Percentiles rank a stretch among this genome's conserved stretches.
These are phyloP conservation scores for Marasmarcha lunaedactyla DNA, from an alignment of 2,888 invertebrate species.

Conservation along the genomic window DNA sequence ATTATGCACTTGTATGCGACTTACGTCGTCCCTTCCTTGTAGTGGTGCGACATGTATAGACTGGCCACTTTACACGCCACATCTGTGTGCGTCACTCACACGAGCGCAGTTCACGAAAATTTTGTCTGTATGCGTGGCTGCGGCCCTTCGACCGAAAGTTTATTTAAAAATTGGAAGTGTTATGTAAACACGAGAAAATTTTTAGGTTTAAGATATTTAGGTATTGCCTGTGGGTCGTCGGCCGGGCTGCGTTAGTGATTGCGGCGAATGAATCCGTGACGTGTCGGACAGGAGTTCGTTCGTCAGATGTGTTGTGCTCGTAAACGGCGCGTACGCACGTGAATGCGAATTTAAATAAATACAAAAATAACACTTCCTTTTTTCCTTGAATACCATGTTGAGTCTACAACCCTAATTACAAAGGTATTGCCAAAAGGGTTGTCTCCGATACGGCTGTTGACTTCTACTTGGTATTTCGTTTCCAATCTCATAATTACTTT, in stretches of 20 bases:
- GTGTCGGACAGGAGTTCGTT: constrained; percentile 30
- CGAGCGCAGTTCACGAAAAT: constrained; percentile 42
- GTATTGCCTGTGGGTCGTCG: constrained; percentile 54
- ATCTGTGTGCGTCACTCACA: constrained; percentile 58
- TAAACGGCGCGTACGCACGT: constrained; percentile 7
- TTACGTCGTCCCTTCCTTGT: constrained; percentile 69
- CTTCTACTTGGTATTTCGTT: too few species aligned
- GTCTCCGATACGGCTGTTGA: too few species aligned
- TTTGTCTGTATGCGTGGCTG: constrained; percentile 44
- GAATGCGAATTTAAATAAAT: constrained; percentile 6
- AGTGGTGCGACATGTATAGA: constrained; percentile 67
- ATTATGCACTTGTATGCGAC: constrained; percentile 71
- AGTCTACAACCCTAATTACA: too few species aligned
- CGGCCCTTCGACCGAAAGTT: constrained; percentile 49
- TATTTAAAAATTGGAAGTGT: constrained; percentile 59
- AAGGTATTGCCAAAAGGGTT: too few species aligned
- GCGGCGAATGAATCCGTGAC: constrained; percentile 42
- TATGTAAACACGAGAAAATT: constrained; percentile 62
- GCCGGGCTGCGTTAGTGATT: constrained; percentile 65
- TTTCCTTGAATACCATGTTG: background rate
- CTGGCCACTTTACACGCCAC: constrained; percentile 57
- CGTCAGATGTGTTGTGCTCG: constrained; percentile 21
- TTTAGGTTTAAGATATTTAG: constrained; percentile 61
- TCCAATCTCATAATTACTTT: too few species aligned
- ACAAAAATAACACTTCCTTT: constrained; percentile 1